Evolutionary conservation across 2,797 vertebrate genomes (phyloP).

Genomic region (Sandelia bainsii): DNA sequence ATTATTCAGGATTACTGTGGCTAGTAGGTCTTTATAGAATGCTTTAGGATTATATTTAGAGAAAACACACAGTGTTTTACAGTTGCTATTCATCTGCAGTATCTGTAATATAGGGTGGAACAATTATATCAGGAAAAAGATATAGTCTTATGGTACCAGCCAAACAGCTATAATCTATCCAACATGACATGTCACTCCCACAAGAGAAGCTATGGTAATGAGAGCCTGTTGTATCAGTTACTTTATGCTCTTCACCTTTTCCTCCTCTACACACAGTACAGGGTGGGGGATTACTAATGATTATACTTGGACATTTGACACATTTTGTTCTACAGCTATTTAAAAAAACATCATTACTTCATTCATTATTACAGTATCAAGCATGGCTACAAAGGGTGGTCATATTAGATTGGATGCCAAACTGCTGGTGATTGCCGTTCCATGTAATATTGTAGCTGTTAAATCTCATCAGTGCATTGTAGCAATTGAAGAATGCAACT

Average conservation of each 20-base stretch:
- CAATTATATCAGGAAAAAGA: conserved; percentile 3
- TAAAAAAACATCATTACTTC: not conserved
- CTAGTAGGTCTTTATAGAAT: not conserved
- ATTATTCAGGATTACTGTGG: not conserved
- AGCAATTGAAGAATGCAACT: conserved; percentile 21
- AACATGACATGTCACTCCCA: conserved; percentile 34
- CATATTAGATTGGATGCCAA: not conserved
- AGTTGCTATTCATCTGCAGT: not conserved
- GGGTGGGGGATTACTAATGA: conserved; percentile 18
- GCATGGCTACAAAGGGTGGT: not conserved
- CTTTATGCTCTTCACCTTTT: conserved; percentile 24
- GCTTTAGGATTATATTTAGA: not conserved
- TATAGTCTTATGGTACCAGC: conserved; percentile 14
- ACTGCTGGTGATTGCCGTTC: not conserved
- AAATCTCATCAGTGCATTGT: not conserved
- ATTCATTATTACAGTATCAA: not conserved
- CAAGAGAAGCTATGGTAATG: conserved; percentile 42
- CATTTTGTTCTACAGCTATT: not conserved
- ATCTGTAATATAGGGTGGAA: conserved; percentile 1
- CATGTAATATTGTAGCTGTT: not conserved
- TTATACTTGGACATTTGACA: not conserved
- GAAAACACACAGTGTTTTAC: not conserved
- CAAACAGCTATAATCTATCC: conserved; percentile 23
- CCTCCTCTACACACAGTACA: conserved; percentile 7
- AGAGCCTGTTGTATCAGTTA: conserved; percentile 51